Percentiles rank a stretch among this genome's conserved stretches.
Conservation (phyloP, 2,888 invertebrate species). For the Athetis lepigone region DNA sequence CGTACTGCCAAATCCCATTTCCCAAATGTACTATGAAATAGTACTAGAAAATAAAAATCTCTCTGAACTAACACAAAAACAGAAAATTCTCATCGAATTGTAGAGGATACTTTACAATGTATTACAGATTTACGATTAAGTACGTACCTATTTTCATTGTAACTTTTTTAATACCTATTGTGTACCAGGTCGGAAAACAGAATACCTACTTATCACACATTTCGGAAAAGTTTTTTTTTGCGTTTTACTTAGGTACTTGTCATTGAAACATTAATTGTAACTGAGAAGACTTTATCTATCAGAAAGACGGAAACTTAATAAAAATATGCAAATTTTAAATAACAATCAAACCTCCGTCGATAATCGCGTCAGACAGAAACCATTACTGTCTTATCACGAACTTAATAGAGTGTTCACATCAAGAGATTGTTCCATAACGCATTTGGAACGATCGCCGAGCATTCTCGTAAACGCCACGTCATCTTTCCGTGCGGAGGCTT, state of each 20-base stretch:
- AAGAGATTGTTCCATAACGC: conserved; percentile 70
- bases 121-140: no score
- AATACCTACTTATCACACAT: no score
- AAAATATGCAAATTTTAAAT: conserved; percentile 10
- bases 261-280: background rate
- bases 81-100: background rate
- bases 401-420: conserved; percentile 67
- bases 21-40: conserved; percentile 31
- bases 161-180: no score
- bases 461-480: conserved; percentile 70
- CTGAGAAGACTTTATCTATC: background rate
- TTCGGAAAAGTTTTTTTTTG: no score
- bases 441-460: conserved; percentile 58
- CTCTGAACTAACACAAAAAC: background rate
- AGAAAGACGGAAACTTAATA: background rate
- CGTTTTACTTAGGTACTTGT: background rate
- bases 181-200: no score
- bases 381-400: conserved; percentile 64
- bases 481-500: conserved; percentile 71
- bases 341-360: conserved; percentile 52
- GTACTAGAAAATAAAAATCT: conserved; percentile 10
- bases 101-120: background rate
- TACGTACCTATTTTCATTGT: no score
- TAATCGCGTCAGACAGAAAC: conserved; percentile 53
- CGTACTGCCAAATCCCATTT: conserved; percentile 35